These are phyloP conservation scores for Osmoderma eremita DNA, from an alignment of 2,888 invertebrate genomes.

Conservation along the genomic window DNA sequence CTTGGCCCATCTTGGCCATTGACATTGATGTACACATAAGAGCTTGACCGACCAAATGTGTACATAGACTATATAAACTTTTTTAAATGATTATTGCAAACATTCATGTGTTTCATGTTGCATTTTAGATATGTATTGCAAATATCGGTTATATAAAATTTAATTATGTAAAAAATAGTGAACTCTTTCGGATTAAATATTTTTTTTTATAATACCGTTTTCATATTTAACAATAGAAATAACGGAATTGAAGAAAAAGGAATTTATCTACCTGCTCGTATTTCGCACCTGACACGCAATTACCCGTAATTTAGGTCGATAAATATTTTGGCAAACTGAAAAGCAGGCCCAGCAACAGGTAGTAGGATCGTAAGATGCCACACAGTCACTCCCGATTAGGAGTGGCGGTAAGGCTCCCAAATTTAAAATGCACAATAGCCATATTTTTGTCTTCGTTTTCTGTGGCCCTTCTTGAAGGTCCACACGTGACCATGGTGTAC, in stretches of 20 bases:
- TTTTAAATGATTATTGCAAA: no score
- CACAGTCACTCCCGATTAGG: not conserved
- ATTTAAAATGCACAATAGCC: conserved; percentile 19
- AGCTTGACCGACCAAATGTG: no score
- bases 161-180: no score
- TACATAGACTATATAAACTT: no score
- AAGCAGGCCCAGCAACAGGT: conserved; percentile 25
- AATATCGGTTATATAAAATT: no score
- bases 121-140: no score
- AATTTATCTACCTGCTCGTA: conserved; percentile 1
- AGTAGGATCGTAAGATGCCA: conserved; percentile 5
- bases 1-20: no score
- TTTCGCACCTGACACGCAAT: conserved; percentile 28
- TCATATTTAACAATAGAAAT: no score
- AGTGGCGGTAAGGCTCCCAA: conserved; percentile 1
- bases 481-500: conserved; percentile 8
- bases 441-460: conserved; percentile 2
- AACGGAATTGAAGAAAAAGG: not conserved
- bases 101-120: no score
- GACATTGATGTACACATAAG: no score
- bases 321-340: conserved; percentile 27
- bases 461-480: conserved; percentile 13
- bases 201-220: no score
- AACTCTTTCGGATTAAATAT: no score
- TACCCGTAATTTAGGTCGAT: conserved; percentile 25